Percentiles rank a stretch among this genome's conserved stretches.
Conservation (phyloP, 2,113 vertebrate species). For the Sinocyclocheilus rhinocerous region DNA sequence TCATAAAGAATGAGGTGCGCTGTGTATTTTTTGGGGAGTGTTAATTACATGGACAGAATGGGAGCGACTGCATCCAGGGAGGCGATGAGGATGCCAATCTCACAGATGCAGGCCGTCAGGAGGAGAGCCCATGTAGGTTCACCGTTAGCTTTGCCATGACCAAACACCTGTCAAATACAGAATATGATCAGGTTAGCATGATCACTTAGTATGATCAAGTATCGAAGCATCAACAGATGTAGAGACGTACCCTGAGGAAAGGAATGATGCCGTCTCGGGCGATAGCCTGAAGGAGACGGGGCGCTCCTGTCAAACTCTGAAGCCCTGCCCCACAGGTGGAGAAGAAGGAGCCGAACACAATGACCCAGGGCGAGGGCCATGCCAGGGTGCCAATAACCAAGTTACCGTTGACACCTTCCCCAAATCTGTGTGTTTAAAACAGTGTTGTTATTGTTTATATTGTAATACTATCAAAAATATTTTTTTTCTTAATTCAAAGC, state of each 20-base stretch:
- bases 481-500: background rate
- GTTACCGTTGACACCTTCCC: conserved; percentile 93
- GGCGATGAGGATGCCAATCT: conserved; percentile 97
- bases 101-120: conserved; percentile 93
- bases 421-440: conserved; percentile 79
- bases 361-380: conserved; percentile 96
- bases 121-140: conserved; percentile 98
- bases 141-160: conserved; percentile 95
- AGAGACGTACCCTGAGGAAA: conserved; percentile 83
- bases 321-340: conserved; percentile 95
- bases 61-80: conserved; percentile 96
- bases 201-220: background rate
- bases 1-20: background rate
- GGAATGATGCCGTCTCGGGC: conserved; percentile 94
- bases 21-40: background rate
- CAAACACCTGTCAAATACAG: conserved; percentile 83
- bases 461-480: background rate
- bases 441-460: background rate
- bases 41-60: conserved; percentile 93
- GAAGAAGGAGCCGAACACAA: conserved; percentile 98
- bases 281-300: conserved; percentile 94
- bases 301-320: conserved; percentile 94
- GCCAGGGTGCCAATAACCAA: conserved; percentile 94
- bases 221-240: background rate
- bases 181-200: background rate